Conservation (phyloP, 2,888 invertebrate species). For the Euplagia quadripunctaria region DNA sequence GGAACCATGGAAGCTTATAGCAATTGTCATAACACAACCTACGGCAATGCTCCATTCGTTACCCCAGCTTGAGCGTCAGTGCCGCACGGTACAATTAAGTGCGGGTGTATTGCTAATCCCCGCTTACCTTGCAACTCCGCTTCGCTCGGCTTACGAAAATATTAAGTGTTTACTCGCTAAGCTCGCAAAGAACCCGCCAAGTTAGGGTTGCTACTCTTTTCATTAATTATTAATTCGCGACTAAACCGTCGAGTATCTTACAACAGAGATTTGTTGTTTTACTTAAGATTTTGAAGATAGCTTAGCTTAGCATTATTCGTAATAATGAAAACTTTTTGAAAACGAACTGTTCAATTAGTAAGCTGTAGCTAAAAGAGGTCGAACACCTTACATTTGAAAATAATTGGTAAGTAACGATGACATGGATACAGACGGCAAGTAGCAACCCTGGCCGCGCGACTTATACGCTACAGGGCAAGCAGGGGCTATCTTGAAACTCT, state of each 20-base stretch:
- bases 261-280: neutral
- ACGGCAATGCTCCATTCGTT: neutral
- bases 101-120: neutral
- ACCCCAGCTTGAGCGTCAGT: too few relatives aligned
- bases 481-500: too few relatives aligned
- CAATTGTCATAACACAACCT: neutral
- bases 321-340: neutral
- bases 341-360: neutral
- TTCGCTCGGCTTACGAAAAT: neutral
- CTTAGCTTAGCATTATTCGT: neutral
- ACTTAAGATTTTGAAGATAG: neutral
- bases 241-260: neutral
- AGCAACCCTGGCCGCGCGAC: too few relatives aligned
- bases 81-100: neutral
- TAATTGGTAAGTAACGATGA: too few relatives aligned
- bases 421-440: too few relatives aligned
- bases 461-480: too few relatives aligned
- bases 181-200: neutral
- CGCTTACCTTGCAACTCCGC: neutral
- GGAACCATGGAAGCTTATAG: neutral
- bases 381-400: too few relatives aligned
- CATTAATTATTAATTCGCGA: neutral
- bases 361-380: too few relatives aligned
- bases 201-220: neutral
- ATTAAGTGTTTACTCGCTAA: conserved; percentile 4